Evolutionary conservation across 2,797 vertebrate species (phyloP), one percentile per base, ranked within the genome.

Genomic region (Danionella dracula): DNA sequence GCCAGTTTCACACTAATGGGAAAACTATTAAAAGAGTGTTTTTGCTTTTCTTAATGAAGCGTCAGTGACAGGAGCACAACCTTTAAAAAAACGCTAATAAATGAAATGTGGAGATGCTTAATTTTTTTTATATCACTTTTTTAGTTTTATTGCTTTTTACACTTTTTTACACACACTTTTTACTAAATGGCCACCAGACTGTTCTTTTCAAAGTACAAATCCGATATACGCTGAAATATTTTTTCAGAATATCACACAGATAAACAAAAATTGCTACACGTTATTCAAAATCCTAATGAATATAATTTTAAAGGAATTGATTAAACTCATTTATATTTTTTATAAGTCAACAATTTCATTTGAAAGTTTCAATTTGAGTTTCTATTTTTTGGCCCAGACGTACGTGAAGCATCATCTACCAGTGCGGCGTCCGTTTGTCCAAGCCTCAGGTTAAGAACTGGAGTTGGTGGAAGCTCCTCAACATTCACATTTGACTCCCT

Each of bases 371-470:
- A n/a, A n/a, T n/a, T n/a, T 27, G 6, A 27, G 6, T 27, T 6
- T 27, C 23, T 27, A 27, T 3, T 27, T 27, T 5, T 4, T 41
- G 23, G 3, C 2, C 11, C 60, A 71, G 2, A 71, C 32, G 29
- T 82, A 85, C 84, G 83, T 79, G 69, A 70, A 32, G 13, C 45
- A 29, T 31, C 72, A 23, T 86, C 81, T 49, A 78, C 58, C 12
- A 74, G 67, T 45, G 81, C 81, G 8, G 71, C 69, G 8, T 72
- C 69, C 42, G 56, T 50, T 55, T 85, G 73, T 19, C 63, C 76
- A 1, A 20, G 60, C 74, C 79, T 71, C 13, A 32, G 16, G 34
- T 66, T 55, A 67, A 81, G 67, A 51, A 78, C 65, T 12, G 61
- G 66, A n/a, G 75, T 75, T 27, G 62, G 68, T 6, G 74, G 38